These are phyloP conservation scores for Caranx melampygus DNA, from an alignment of 2,113 vertebrate genomes.

Conservation along the genomic window DNA sequence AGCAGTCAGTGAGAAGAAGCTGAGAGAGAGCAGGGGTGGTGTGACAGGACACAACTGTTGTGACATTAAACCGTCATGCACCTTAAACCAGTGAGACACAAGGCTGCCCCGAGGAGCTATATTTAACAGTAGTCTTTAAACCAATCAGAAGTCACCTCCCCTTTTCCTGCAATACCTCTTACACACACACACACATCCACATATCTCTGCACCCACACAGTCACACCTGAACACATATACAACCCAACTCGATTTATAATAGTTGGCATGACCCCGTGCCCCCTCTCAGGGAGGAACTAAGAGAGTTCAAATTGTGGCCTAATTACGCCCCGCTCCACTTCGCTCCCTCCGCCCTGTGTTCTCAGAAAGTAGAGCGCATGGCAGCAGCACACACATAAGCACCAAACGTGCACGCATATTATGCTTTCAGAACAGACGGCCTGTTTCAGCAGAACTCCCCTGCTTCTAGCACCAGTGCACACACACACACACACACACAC, in stretches of 20 bases:
- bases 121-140: constrained; percentile 68
- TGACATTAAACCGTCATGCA: constrained; percentile 22
- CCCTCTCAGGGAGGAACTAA: constrained; percentile 79
- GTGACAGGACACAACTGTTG: constrained; percentile 22
- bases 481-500: constrained; percentile 21
- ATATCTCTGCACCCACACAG: constrained; percentile 35
- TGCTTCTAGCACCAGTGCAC: constrained; percentile 31
- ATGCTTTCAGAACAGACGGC: constrained; percentile 74
- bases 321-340: constrained; percentile 78
- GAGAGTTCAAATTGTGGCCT: constrained; percentile 84
- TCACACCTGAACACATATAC: constrained; percentile 61
- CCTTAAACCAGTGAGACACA: constrained; percentile 55
- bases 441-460: constrained; percentile 73
- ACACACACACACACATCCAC: constrained; percentile 51
- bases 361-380: constrained; percentile 79
- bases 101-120: constrained; percentile 52
- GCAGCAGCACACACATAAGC: constrained; percentile 50
- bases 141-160: constrained; percentile 59
- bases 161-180: constrained; percentile 30
- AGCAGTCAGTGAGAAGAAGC: constrained; percentile 11
- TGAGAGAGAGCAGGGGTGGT: constrained; percentile 5
- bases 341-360: constrained; percentile 69
- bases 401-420: constrained; percentile 38
- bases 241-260: constrained; percentile 78
- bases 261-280: constrained; percentile 74